These are phyloP conservation scores for Ligdia adustata DNA, from an alignment of 2,888 invertebrate genomes.

Conservation along the genomic window DNA sequence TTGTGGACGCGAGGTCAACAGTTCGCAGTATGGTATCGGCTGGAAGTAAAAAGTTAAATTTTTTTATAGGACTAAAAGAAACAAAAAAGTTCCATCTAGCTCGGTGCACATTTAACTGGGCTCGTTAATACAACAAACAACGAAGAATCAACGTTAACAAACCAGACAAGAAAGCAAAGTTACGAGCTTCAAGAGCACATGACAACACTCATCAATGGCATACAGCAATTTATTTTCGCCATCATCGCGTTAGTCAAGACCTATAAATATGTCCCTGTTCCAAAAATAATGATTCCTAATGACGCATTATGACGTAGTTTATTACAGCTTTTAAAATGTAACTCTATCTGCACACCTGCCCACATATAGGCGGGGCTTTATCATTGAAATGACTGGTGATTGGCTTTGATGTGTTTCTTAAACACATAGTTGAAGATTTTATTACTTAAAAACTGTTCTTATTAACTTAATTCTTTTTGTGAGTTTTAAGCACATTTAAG, in stretches of 20 bases:
- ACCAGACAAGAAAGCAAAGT: constrained; percentile 5
- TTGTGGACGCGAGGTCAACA: no score
- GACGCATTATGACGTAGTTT: constrained; percentile 13
- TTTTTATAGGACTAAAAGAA: no score
- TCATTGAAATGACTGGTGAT: constrained; percentile 17
- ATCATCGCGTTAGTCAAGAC: constrained; percentile 13
- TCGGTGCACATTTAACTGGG: no score
- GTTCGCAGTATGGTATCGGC: no score
- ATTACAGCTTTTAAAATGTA: constrained; percentile 21
- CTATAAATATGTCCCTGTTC: constrained; percentile 15
- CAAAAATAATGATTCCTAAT: constrained; percentile 15
- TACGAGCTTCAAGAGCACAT: constrained; percentile 3
- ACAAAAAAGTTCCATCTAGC: no score
- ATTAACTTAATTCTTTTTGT: no score
- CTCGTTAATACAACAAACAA: no score
- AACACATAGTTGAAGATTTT: no score
- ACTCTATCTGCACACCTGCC: constrained; percentile 23
- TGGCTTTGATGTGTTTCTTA: constrained; percentile 29
- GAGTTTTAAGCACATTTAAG: no score
- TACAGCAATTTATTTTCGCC: constrained; percentile 14
- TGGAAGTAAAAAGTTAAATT: no score
- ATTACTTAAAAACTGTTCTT: no score
- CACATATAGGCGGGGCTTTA: constrained; percentile 18
- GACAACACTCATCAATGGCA: constrained; percentile 6
- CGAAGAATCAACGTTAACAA: no score